Base-by-base conservation (phyloP, 2,113 vertebrate species). In the Piaya cayana region DNA sequence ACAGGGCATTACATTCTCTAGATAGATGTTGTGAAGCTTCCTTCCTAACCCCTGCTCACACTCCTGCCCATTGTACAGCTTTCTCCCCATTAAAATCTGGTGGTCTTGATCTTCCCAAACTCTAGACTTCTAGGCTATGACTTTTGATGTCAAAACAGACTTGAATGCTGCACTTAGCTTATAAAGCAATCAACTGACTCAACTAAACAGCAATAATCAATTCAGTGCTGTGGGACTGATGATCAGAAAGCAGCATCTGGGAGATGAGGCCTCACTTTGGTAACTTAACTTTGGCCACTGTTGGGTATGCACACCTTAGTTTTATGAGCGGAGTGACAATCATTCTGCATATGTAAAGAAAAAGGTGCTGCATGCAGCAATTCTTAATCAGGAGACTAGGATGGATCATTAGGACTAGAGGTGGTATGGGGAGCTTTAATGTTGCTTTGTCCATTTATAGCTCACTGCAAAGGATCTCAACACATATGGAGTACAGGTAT, bases 191-290 rank as follows among this genome's bases (percentile, higher is more conserved):
- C 42, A 82, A 43, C 79, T 43, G 45, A 94, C 56, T 89, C 86
- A 92, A 92, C 62, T 62, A 93, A 98, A 96, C 92, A 98, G 97
- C 97, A 98, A 98, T 98, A 98, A 98, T 92, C 60, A 92, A 34
- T 93, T 97, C 82, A 85, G 92, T 97, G 95, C 96, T 96, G 82
- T 80, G 80, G 94, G 80, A 91, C 47, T 19, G 77, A 89, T 94
- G 93, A 88, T 74, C 69, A 95, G 93, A 75, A 95, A 74, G 65
- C 21, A 67, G 75, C 68, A 55, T 76, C 22, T 72, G 68, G 70
- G 76, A 95, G 43, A 87, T 39, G 14, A 82, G 83, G 77, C 72
- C 45, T 88, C 65, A 43, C 90, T 94, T 69, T 81, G 90, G 82
- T 86, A 91, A 50, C 45, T 69, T 69, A 79, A 77, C 71, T 71